Evolutionary conservation across 2,888 invertebrate genomes (phyloP), one percentile per base, ranked within the genome.

Genomic region (Tiphia femorata): DNA sequence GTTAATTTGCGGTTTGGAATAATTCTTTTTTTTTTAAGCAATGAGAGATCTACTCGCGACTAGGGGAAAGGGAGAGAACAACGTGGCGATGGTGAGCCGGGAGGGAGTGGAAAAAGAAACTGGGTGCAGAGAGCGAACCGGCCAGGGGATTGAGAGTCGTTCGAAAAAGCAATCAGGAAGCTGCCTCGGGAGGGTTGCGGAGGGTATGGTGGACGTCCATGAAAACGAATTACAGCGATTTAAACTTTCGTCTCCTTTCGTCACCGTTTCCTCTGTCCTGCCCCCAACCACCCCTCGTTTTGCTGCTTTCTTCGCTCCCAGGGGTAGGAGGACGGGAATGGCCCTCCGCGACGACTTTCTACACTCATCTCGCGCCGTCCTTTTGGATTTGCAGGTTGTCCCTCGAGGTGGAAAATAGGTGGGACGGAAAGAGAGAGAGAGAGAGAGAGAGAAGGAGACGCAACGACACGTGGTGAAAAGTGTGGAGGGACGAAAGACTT

Each of bases 171-270:
- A 60, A 54, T 57, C 52, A 49, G 62, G 54, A 44, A 49, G 58
- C 46, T 51, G 43, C 38, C 51, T 49, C 23, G 23, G 21, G 27
- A 19, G 37, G 30, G 20, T 23, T n/a, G 37, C 7, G 8, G 37
- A 33, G 51, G 58, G 50, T 29, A 43, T 29, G 21, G 40, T 20
- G 48, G 53, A 43, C 44, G 44, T 8, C 53, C 68, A 52, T 73
- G 69, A 64, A 74, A 73, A 74, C 62, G 73, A 75, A 72, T 75
- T 69, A 63, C 59, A 52, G 56, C 58, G 62, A 69, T 71, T 76
- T 58, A 67, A 71, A 72, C 40, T 58, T 58, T 55, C 52, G 58
- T 57, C 51, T 53, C 41, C 27, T 47, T 14, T 21, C 20, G 16
- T 5, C 37, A 30, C 20, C n/a, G 20, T 20, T n/a, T n/a, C n/a